Evolutionary conservation across 2,888 invertebrate genomes (phyloP), one percentile per base, ranked within the genome.

Genomic region (Pseudococcus jackbeardsleyi): DNA sequence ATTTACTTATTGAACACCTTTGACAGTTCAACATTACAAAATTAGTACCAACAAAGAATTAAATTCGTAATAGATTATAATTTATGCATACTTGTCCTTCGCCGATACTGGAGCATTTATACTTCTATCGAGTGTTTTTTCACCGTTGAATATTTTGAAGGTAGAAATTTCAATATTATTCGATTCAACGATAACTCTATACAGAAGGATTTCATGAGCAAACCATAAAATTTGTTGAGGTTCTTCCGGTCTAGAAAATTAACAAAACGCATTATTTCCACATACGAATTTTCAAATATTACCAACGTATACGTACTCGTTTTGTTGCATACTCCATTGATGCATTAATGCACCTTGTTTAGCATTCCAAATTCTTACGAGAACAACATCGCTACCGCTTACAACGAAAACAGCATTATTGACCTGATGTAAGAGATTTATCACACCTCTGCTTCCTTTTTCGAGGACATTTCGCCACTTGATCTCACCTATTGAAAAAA

Each of bases 381-480:
- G 92, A 89, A 94, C 95, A 0, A 95, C 95, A 89, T 94, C 94
- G 90, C 93, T 92, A n/a, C 96, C 96, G 9, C 95, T 94, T 1
- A 96, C 94, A 0, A 96, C 95, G 59, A 96, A 93, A 86, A 96
- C 93, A 90, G 96, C 95, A 89, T 93, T 93, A 89, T 94, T 93
- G 90, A 93, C 92, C 88, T 93, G 92, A 91, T 94, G 93, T 86
- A 95, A 91, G 89, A 95, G 92, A 91, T 95, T 94, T 89, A 96
- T 94, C 90, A 94, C 93, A 89, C 95, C 95, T 19, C 94, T 92
- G 17, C 91, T 91, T 89, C 93, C 92, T 90, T 92, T 91, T 90
- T 97, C 97, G 86, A 97, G 93, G 85, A 97, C 94, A 91, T 96
- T 95, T 88, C 97, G 94, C 97, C 97, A 98, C 90, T 95, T 92